Base-by-base conservation (phyloP, 2,888 invertebrate species). In the Rhimphoctona megacephalus region DNA sequence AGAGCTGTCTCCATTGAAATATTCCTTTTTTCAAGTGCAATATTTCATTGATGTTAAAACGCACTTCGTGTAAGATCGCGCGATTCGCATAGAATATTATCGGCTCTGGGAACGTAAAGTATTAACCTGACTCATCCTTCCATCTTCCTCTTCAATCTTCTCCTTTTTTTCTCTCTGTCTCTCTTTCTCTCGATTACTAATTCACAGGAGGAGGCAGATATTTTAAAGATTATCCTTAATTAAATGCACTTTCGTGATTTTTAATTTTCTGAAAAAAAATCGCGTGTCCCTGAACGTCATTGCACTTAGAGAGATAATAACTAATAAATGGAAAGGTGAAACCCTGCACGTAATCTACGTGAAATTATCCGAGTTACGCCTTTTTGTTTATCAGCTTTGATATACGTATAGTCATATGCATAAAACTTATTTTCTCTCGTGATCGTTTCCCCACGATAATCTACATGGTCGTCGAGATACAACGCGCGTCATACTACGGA, bases 141-240 rank as follows among this genome's bases (percentile, higher is more conserved):
- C 74, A 72, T 25, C 49, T 30, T 61, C 6, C 61, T 61, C 73
- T 72, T 30, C n/a, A 61, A 22, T 25, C 22, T 49, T 17, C 19
- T 11, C 11, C 4, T 7, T 9, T 39, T 36, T 17, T 1, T 52
- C 46, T 17, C 25, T 19, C 19, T 76, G 57, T 66, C 61, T 30
- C 61, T 17, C 69, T 57, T 22, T 19, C 36, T 33, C 5, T 17
- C 69, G 52, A 49, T 70, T 69, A 57, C 77, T 77, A 70, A 77
- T 49, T 70, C 61, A 14, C 77, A 17, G 14, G 17, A 49, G 52
- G 22, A 36, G 17, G 46, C 73, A 54, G 83, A 66, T 73, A 79
- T 74, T 73, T 39, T 22, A 79, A 72, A 83, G 79, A 79, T 83
- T 74, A 74, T 79, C 79, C 73, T 57, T 79, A 73, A 79, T 83